These are phyloP conservation scores for Spilosoma lubricipeda DNA, from an alignment of 2,888 invertebrate genomes.

Conservation along the genomic window DNA sequence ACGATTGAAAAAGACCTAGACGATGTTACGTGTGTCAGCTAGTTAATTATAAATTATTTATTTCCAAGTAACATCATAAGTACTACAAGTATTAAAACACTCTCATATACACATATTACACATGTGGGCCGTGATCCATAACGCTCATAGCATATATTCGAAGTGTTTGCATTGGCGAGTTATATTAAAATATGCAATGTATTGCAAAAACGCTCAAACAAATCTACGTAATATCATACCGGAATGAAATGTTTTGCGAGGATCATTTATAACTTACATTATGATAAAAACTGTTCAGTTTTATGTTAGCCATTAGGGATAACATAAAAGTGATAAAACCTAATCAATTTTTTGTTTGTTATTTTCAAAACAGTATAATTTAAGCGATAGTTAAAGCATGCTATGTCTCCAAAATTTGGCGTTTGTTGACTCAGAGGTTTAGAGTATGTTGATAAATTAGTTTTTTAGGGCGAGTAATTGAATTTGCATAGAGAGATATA, in stretches of 20 bases:
- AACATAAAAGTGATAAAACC: too few relatives aligned
- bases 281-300: too few relatives aligned
- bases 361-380: not conserved
- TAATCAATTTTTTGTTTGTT: not conserved
- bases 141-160: constrained; percentile 6
- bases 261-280: too few relatives aligned
- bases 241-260: not conserved
- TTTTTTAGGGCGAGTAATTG: too few relatives aligned
- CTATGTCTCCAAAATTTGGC: too few relatives aligned
- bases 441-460: too few relatives aligned
- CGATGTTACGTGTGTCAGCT: too few relatives aligned
- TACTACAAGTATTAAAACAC: constrained; percentile 7
- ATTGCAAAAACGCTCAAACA: not conserved
- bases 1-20: too few relatives aligned
- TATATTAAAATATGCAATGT: too few relatives aligned
- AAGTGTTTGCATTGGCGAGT: constrained; percentile 20
- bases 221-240: not conserved
- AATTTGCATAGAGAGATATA: not conserved
- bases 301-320: too few relatives aligned
- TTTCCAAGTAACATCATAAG: not conserved
- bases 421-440: too few relatives aligned
- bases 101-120: constrained; percentile 1
- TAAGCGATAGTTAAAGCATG: not conserved
- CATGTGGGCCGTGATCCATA: not conserved
- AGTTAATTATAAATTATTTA: too few relatives aligned